Base-by-base conservation (phyloP, 2,113 vertebrate genomes). In the Megatriorchis doriae region DNA sequence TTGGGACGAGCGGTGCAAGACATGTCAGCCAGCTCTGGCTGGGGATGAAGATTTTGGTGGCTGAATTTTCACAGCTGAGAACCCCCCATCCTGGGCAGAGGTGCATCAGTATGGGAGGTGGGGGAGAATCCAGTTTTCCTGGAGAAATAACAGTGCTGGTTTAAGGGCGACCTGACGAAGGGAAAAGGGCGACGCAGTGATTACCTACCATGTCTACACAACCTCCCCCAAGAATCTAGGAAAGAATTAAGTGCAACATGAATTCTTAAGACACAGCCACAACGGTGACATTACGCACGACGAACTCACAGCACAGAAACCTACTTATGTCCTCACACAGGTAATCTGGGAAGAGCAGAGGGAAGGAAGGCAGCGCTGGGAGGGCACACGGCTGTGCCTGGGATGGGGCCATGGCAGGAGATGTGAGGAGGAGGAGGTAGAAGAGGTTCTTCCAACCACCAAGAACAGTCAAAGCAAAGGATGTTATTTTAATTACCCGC, bases 141-240 rank as follows among this genome's bases (percentile, higher is more conserved):
- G 55, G 48, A 87, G 74, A 55, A 96, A 90, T 79, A 42, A 20
- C 36, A 55, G 55, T 58, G 18, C 65, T 67, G 73, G 6, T 13
- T 26, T 58, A 53, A 85, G 14, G 6, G 23, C 0, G 0, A 73
- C 7, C 21, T 61, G 31, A 18, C 0, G 1, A 79, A 79, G 25
- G 71, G 36, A 65, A 90, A 86, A 92, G 55, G 21, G 59, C 71
- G 83, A 38, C 1, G 2, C 48, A 45, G 27, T 1, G 3, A 78
- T 70, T 62, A 56, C 62, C 63, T 70, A 3, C 55, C 59, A 6
- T 11, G 26, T 45, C 58, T 34, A 10, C 22, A 31, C 42, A 38
- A 10, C 27, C 8, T 86, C 43, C 47, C 11, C 5, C 40, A 53
- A 12, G 48, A 53, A 40, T 22, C 67, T 18, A 40, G 34, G 29